phyloP scores from a whole-genome alignment of 2,113 vertebrate species.

The Micronisus gabar region DNA sequence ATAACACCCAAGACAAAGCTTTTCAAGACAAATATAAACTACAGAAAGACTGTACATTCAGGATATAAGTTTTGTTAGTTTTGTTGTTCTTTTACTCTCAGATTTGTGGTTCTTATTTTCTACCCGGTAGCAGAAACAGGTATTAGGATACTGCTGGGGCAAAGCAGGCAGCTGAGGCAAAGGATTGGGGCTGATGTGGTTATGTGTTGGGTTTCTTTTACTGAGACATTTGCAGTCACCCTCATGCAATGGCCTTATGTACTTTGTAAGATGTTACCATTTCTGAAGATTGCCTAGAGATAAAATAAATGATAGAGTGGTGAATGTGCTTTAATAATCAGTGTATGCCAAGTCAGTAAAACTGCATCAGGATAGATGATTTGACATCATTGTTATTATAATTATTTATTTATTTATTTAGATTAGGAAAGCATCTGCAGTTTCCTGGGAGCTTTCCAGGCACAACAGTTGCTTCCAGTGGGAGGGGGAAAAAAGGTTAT shows the following conservation, averaged over 20 bases:
- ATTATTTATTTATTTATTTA: background rate
- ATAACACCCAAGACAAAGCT: background rate
- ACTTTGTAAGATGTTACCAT: background rate
- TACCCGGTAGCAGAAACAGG: background rate
- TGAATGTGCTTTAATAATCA: background rate
- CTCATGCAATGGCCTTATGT: background rate
- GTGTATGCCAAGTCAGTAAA: background rate
- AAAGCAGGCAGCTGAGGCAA: background rate
- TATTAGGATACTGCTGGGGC: background rate
- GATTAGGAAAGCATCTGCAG: background rate
- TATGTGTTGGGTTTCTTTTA: background rate
- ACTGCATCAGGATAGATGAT: background rate
- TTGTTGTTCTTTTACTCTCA: background rate
- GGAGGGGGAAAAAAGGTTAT: rapidly evolving
- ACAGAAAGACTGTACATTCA: background rate
- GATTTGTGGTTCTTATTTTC: background rate
- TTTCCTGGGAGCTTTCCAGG: background rate
- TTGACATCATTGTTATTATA: background rate
- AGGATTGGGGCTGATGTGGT: background rate
- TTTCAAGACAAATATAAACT: background rate
- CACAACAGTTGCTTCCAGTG: background rate
- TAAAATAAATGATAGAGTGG: background rate
- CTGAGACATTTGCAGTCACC: background rate
- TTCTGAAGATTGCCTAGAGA: background rate
- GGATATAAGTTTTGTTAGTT: background rate